These are phyloP conservation scores for Phenganax stokvisi DNA, from an alignment of 92 coral and sea anemone species.

Conservation along the genomic window DNA sequence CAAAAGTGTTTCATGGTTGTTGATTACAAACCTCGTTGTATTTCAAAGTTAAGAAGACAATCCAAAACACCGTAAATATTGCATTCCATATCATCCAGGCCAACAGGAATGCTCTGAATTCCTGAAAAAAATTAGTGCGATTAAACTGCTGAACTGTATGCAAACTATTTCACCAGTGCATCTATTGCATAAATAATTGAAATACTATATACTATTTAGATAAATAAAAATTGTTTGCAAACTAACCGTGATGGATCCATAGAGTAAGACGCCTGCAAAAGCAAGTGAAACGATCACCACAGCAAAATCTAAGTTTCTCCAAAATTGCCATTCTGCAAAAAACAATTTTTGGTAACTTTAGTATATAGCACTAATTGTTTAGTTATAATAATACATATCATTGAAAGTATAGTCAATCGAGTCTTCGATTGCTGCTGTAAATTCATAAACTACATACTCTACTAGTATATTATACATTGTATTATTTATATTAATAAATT, in stretches of 20 bases:
- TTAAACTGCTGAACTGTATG: background rate
- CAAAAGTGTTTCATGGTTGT: background rate
- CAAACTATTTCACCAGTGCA: background rate
- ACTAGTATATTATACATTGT: background rate
- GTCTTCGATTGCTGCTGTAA: too few relatives aligned
- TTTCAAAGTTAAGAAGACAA: constrained; percentile 2
- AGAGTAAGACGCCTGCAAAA: constrained; percentile 23
- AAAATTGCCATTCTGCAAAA: constrained; percentile 23
- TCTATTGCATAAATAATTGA: background rate
- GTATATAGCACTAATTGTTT: background rate
- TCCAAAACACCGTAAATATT: constrained; percentile 13
- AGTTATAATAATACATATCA: too few relatives aligned
- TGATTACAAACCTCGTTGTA: constrained; percentile 22
- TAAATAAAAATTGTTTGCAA: background rate
- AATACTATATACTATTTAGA: background rate
- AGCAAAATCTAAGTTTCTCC: constrained; percentile 29
- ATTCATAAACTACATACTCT: background rate
- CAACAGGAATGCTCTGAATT: constrained; percentile 20
- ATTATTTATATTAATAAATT: too few relatives aligned
- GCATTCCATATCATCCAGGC: constrained; percentile 29
- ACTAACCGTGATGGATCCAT: constrained; percentile 30
- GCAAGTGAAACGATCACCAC: constrained; percentile 8
- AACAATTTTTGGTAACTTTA: background rate
- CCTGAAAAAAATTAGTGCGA: background rate
- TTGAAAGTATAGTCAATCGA: too few relatives aligned